Percentiles rank a stretch among this genome's conserved stretches.
These are phyloP conservation scores for Cheirogaleus medius DNA, from an alignment of 2,113 vertebrate genomes.

Conservation along the genomic window DNA sequence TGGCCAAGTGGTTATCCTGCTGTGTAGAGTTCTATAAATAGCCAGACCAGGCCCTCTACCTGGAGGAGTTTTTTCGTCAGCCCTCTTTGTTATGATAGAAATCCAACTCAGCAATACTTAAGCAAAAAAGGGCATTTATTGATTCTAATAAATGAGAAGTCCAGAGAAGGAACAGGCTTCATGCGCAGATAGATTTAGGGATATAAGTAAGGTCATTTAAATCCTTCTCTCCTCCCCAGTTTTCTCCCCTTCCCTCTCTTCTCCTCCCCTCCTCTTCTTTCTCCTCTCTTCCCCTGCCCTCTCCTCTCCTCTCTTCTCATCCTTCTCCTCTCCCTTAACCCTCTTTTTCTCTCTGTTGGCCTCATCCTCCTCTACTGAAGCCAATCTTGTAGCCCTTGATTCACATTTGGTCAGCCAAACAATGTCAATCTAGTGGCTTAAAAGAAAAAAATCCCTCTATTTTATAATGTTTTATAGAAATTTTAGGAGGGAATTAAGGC, in stretches of 20 bases:
- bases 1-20: neutral
- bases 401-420: neutral
- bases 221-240: neutral
- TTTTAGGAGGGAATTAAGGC: neutral
- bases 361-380: neutral
- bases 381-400: neutral
- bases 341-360: neutral
- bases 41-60: neutral
- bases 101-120: neutral
- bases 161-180: neutral
- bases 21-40: conserved; percentile 28
- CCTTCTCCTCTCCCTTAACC: no score
- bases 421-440: neutral
- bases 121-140: neutral
- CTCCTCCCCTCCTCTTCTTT: fast-evolving
- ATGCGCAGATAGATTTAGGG: neutral
- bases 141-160: neutral
- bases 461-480: neutral
- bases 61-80: neutral
- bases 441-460: neutral
- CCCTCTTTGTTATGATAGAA: neutral
- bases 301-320: fast-evolving
- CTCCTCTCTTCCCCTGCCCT: fast-evolving
- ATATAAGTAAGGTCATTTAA: neutral
- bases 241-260: fast-evolving